Evolutionary conservation across 2,888 invertebrate genomes (phyloP).

Genomic region (Ypsolopha sequella): DNA sequence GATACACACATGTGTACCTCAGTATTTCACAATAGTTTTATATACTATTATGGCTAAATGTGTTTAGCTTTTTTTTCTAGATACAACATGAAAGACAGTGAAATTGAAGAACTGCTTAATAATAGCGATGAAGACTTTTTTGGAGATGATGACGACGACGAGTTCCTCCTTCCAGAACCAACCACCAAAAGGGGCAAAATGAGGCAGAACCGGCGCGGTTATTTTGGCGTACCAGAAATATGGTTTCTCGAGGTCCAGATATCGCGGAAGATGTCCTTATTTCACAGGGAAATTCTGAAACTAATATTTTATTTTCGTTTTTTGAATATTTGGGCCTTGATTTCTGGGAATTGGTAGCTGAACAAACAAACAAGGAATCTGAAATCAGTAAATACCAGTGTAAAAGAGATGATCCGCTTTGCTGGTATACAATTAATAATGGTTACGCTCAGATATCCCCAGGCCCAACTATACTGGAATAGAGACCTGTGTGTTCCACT

Average conservation of each 20-base stretch:
- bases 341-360: slow-evolving; percentile 12
- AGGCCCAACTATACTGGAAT: slow-evolving; percentile 8
- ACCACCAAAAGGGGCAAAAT: neutral
- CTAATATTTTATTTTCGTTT: slow-evolving; percentile 9
- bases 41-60: neutral
- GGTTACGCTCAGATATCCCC: slow-evolving; percentile 8
- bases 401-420: slow-evolving; percentile 4
- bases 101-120: slow-evolving; percentile 7
- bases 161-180: neutral
- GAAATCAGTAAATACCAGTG: slow-evolving; percentile 9
- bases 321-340: slow-evolving; percentile 12
- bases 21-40: neutral
- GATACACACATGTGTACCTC: slow-evolving; percentile 1
- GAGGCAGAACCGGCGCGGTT: slow-evolving; percentile 5
- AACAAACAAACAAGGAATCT: slow-evolving; percentile 11
- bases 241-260: slow-evolving; percentile 10
- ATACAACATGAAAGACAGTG: slow-evolving; percentile 4
- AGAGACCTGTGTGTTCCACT: slow-evolving; percentile 5
- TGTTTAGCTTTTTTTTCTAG: neutral
- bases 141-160: slow-evolving; percentile 11
- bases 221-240: slow-evolving; percentile 11
- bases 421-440: slow-evolving; percentile 9
- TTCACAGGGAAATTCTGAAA: slow-evolving; percentile 9
- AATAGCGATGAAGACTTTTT: slow-evolving; percentile 9
- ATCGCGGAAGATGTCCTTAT: slow-evolving; percentile 10